Evolutionary conservation across 2,113 vertebrate species (phyloP), one percentile per base, ranked within the genome.

Genomic region (Eulacestoma nigropectus): DNA sequence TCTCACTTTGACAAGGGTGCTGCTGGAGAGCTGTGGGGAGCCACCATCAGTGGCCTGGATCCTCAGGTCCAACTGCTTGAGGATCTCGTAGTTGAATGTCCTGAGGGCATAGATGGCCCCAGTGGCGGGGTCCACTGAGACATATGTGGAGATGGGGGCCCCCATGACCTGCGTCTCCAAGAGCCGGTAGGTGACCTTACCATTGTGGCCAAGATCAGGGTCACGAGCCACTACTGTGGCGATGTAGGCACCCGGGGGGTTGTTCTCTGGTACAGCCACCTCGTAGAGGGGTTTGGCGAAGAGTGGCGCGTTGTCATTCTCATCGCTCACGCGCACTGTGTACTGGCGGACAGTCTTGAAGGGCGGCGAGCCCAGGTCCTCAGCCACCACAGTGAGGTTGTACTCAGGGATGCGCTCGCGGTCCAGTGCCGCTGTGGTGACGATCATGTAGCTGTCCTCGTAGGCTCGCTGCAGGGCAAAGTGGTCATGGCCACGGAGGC

Each of bases 31-130:
- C 97, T 98, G 99, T 0, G 99, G 99, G 57, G 98, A 98, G 7
- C 99, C 99, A 18, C 99, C 98, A 13, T 99, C 99, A 18, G 98
- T 99, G 7, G 99, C 99, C 80, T 98, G 99, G 75, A 99, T 95
- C 73, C 98, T 98, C 47, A 99, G 95, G 83, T 99, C 99, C 32
- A 99, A 57, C 87, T 99, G 98, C 87, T 98, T 98, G 94, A 99
- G 98, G 22, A 98, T 98, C 95, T 99, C 99, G 1, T 99, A 99
- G 96, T 99, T 99, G 81, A 99, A 99, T 23, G 99, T 99, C 76
- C 99, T 98, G 33, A 99, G 98, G 0, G 99, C 99, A 41, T 99
- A 99, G 70, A 99, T 97, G 15, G 99, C 98, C 25, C 98, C 99
- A 0, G 99, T 99, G 18, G 98, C 98, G 0, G 99, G 99, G 75